These are phyloP conservation scores for Eupithecia exiguata DNA, from an alignment of 2,888 invertebrate species.

Conservation along the genomic window DNA sequence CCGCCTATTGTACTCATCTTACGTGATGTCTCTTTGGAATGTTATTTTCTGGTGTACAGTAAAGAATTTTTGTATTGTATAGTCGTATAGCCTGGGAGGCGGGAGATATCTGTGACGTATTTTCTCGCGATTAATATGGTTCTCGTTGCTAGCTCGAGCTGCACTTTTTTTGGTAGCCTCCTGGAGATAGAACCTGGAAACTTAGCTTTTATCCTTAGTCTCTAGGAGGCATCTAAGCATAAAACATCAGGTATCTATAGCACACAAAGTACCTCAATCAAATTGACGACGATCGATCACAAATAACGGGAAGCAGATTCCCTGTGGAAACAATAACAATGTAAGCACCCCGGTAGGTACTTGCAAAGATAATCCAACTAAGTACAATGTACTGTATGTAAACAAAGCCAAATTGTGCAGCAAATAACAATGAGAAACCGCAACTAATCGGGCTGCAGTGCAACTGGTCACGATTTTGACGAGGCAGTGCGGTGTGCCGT, in stretches of 20 bases:
- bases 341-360: background rate
- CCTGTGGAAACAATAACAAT: slow-evolving; percentile 19
- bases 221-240: no score
- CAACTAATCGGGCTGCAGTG: slow-evolving; percentile 44
- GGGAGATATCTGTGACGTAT: no score
- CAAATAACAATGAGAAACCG: slow-evolving; percentile 48
- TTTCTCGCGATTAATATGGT: no score
- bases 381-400: slow-evolving; percentile 40
- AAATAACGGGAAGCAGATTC: slow-evolving; percentile 2
- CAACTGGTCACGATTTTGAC: slow-evolving; percentile 41
- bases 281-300: background rate
- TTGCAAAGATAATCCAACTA: slow-evolving; percentile 27
- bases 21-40: no score
- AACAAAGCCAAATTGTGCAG: slow-evolving; percentile 45
- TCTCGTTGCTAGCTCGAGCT: no score
- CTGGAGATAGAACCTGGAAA: no score
- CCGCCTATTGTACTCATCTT: no score
- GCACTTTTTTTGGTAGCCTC: no score
- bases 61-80: no score
- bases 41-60: no score
- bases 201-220: no score
- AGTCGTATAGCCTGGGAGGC: no score
- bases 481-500: background rate
- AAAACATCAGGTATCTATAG: background rate
- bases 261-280: background rate